Base-by-base conservation (phyloP, 2,113 vertebrate species). In the Micromys minutus region DNA sequence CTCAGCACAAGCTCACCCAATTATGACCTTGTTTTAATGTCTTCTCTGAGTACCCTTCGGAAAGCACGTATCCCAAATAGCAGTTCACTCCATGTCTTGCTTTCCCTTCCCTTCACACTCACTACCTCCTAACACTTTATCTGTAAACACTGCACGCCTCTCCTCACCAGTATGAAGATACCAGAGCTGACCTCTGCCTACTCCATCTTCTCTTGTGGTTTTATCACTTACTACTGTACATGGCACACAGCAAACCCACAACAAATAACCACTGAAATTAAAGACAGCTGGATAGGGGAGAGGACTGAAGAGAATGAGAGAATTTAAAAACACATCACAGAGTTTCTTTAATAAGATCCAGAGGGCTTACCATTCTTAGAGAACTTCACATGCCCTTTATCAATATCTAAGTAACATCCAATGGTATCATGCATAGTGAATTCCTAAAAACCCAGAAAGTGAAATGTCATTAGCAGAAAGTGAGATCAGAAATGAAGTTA, bases 361-460 rank as follows among this genome's bases (percentile, higher is more conserved):
- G 10, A 59, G 7, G 89, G 65, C 96, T 96, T 97, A 99, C 99
- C 99, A 81, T 99, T 99, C 99, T 99, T 99, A 12, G 99, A 99
- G 98, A 99, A 99, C 47, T 98, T 99, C 67, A 99, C 91, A 12
- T 99, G 98, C 12, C 98, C 97, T 95, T 98, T 99, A 80, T 99
- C 99, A 52, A 99, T 67, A 97, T 99, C 99, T 87, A 99, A 75
- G 74, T 99, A 99, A 97, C 99, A 99, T 4, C 99, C 99, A 71
- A 99, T 99, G 0, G 99, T 99, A 97, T 99, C 99, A 29, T 99
- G 99, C 99, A 99, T 99, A 63, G 99, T 99, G 95, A 99, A 99
- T 96, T 99, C 99, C 99, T 99, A 76, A 1, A 96, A 95, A 50
- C 88, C 92, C 76, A 92, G 65, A 96, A 94, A 94, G 71, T 50